Conservation (phyloP, 2,888 invertebrate species). For the Agonopterix subpropinquella region DNA sequence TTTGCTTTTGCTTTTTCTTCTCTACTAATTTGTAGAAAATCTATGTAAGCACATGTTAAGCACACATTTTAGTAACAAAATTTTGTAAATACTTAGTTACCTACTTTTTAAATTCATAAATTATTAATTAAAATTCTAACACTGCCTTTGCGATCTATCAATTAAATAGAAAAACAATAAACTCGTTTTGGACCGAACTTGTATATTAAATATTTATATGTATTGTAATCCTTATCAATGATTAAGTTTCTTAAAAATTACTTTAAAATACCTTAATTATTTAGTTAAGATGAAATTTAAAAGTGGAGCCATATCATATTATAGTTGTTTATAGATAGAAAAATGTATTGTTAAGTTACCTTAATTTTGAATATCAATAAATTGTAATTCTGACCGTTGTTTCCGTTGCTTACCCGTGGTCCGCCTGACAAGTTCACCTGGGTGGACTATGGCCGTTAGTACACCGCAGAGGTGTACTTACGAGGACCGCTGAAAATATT, state of each 20-base stretch:
- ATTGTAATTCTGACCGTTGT: slow-evolving; percentile 13
- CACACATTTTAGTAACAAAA: not conserved
- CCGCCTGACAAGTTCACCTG: no score
- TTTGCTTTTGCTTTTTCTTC: slow-evolving; percentile 27
- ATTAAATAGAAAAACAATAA: not conserved
- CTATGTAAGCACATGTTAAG: slow-evolving; percentile 15
- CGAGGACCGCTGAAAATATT: no score
- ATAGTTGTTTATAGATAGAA: slow-evolving; percentile 34
- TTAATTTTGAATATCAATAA: slow-evolving; percentile 22
- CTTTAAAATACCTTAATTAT: not conserved
- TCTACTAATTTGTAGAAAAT: slow-evolving; percentile 29
- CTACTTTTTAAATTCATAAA: not conserved
- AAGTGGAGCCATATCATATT: slow-evolving; percentile 62
- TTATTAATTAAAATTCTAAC: slow-evolving; percentile 6
- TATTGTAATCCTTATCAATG: not conserved
- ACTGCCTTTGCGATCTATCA: slow-evolving; percentile 16
- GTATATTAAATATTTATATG: not conserved
- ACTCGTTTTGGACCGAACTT: not conserved
- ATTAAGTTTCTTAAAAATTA: not conserved
- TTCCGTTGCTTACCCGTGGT: no score
- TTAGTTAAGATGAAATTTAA: slow-evolving; percentile 12
- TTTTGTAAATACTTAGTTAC: slow-evolving; percentile 13
- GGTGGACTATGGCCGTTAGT: no score
- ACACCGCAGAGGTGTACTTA: no score
- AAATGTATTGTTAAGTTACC: slow-evolving; percentile 62